Evolutionary conservation across 2,888 invertebrate species (phyloP).

Genomic region (Eristalis intricaria): DNA sequence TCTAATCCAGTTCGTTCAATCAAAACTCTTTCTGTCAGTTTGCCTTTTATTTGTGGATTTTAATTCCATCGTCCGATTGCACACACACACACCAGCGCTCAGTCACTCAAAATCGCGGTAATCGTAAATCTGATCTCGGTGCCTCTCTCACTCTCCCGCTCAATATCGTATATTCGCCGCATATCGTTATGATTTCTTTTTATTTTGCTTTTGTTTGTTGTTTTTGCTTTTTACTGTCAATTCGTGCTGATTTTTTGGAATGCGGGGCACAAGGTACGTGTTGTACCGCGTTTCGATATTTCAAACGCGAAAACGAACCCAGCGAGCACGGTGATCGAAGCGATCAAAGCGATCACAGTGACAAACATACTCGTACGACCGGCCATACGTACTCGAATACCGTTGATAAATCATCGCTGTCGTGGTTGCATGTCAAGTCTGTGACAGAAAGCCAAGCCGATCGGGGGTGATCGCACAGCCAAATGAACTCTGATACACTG

Average conservation of each 20-base stretch:
- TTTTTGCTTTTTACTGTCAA: slow-evolving; percentile 32
- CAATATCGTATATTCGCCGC: slow-evolving; percentile 14
- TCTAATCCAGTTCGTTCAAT: slow-evolving; percentile 14
- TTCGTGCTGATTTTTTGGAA: slow-evolving; percentile 41
- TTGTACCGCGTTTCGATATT: slow-evolving; percentile 15
- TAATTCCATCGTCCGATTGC: slow-evolving; percentile 4
- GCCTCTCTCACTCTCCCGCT: background rate
- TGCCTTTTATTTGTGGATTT: background rate
- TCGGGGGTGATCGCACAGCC: too few relatives aligned
- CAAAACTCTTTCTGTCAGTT: slow-evolving; percentile 3
- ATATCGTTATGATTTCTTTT: background rate
- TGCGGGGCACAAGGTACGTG: slow-evolving; percentile 22
- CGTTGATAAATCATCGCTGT: background rate
- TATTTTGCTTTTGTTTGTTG: background rate
- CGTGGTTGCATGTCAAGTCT: background rate
- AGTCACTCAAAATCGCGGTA: slow-evolving; percentile 11
- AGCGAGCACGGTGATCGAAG: background rate
- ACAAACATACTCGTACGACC: background rate
- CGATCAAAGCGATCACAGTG: background rate
- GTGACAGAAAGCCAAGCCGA: background rate
- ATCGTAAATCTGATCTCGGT: slow-evolving; percentile 42
- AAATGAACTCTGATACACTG: slow-evolving; percentile 3
- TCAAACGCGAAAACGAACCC: background rate
- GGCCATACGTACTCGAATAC: background rate
- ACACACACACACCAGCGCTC: background rate